Evolutionary conservation across 2,797 vertebrate species (phyloP), one percentile per base, ranked within the genome.

Genomic region (Alosa sapidissima): DNA sequence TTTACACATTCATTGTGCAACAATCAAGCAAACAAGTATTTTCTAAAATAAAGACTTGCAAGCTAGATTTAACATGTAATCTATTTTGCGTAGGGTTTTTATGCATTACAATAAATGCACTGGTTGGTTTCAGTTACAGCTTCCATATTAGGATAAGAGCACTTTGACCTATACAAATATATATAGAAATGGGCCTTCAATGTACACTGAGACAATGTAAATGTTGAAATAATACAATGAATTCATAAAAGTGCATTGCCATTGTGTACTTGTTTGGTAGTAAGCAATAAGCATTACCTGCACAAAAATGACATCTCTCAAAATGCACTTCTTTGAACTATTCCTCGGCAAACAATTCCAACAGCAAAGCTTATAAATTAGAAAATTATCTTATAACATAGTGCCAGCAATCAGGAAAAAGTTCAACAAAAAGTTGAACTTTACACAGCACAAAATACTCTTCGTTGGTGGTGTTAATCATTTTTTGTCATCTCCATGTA

Each of bases 401-500:
- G 33, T 75, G 68, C 3, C 68, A 75, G 36, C 13, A 75, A 21
- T 21, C 16, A 47, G 19, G 36, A 19, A 47, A 78, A 78, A 78
- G 72, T 78, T 78, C 1, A 21, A 47, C 36, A 45, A 45, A 78
- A 78, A 78, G 72, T 78, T 47, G 1, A 9, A 78, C 19, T 78
- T 75, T 72, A 33, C 65, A 1, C 3, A 75, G 36, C 72, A 47
- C 41, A 78, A 72, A 45, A 78, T 21, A 47, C 49, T 78, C 51
- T 41, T 21, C 81, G 60, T 33, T 86, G 65, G 47, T 86, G 81
- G 45, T 83, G 88, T 84, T 87, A 86, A 88, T 85, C 62, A 87
- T 86, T 78, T 85, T 60, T 83, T 87, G 75, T 86, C 82, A 88
- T 87, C 81, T 84, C 51, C 72, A 84, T 83, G 82, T 86, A 82